Evolutionary conservation across 1,140 invertebrate species (phyloP), one percentile per base, ranked within the genome.

Genomic region (Brachionus asplanchnoidis): DNA sequence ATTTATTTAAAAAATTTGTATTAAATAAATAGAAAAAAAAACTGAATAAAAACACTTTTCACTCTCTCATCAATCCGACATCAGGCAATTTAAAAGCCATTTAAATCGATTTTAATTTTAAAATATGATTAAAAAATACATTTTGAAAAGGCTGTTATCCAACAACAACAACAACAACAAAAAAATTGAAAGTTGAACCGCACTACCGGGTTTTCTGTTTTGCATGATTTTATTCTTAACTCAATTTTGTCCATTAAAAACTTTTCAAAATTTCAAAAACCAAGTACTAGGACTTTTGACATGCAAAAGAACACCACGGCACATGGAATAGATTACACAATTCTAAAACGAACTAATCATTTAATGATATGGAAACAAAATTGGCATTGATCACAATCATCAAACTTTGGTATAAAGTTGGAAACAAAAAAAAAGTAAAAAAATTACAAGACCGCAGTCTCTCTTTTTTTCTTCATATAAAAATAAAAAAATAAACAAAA

Each of bases 141-240:
- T 60, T 56, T 60, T 60, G n/a, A 60, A 20, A 23, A 56, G 6
- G 3, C 9, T 17, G 8, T 20, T 60, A 60, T 60, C 23, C 3
- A 28, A 28, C 26, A 28, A 28, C 2, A 28, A 28, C 2, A 28
- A 28, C 0, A 23, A 8, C 2, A 60, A 60, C 0, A 20, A 40
- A 68, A 32, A 68, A 26, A 68, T 3, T 32, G 14, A 68, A 65
- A 28, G 66, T 68, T 32, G 26, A 68, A 68, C 66, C 66, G 66
- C 32, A 68, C 12, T 68, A 68, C 66, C 66, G 66, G 66, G 66
- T 14, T 40, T 17, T 68, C 66, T n/a, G 5, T 68, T 68, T 32
- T 68, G 66, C 66, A 68, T 68, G 66, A 32, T 68, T 68, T 14
- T 68, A 32, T 68, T 68, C 32, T 68, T 68, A 68, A 68, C 66